These are phyloP conservation scores for Alcis repandata DNA, from an alignment of 2,888 invertebrate genomes.

Conservation along the genomic window DNA sequence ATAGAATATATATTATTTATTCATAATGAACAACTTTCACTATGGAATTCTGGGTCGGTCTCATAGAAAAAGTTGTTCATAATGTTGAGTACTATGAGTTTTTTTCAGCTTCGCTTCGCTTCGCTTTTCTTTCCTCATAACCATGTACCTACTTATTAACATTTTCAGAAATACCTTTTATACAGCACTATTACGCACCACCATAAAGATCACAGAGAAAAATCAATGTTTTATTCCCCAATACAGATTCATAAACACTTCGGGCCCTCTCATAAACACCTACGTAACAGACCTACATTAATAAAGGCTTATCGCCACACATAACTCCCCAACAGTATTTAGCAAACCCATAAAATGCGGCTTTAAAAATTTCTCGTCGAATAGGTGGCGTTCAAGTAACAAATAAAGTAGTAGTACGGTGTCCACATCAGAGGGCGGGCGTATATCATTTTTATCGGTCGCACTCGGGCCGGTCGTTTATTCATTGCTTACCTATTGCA, in stretches of 20 bases:
- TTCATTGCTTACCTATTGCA: conserved; percentile 86
- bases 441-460: conserved; percentile 87
- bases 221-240: background rate
- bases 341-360: conserved; percentile 53
- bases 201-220: background rate
- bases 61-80: too few relatives aligned
- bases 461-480: conserved; percentile 79
- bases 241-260: conserved; percentile 4
- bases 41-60: too few relatives aligned
- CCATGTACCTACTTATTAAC: too few relatives aligned
- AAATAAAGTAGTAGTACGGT: conserved; percentile 77
- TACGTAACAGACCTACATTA: conserved; percentile 18
- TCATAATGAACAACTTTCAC: too few relatives aligned
- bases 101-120: too few relatives aligned
- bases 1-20: too few relatives aligned
- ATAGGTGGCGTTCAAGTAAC: conserved; percentile 68
- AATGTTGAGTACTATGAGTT: too few relatives aligned
- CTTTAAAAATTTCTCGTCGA: conserved; percentile 54
- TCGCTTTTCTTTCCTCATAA: too few relatives aligned
- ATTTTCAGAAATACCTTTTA: too few relatives aligned
- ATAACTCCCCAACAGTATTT: conserved; percentile 36
- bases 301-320: conserved; percentile 23
- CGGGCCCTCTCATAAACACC: background rate
- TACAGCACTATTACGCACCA: too few relatives aligned
- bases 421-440: conserved; percentile 73